A percentile compares a stretch with the other conserved stretches of the same genome.
phyloP scores from a whole-genome alignment of 2,888 invertebrate genomes.

The Zygothrica quintamaculata region DNA sequence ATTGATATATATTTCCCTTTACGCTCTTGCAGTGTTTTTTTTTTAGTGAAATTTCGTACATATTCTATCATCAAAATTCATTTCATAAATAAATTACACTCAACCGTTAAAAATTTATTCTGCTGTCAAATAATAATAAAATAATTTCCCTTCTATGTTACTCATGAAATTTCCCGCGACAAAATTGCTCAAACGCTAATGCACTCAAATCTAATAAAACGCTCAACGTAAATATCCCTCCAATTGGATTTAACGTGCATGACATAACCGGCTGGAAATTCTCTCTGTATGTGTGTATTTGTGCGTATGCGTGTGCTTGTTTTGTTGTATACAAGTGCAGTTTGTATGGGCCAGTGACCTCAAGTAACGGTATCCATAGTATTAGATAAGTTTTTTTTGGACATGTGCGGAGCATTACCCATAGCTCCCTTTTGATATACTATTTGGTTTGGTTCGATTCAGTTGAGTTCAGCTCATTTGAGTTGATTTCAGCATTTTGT shows the following conservation, averaged over 20 bases:
- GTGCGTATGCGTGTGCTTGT: conserved; percentile 18
- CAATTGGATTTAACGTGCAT: conserved; percentile 53
- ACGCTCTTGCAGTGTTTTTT: too few relatives aligned
- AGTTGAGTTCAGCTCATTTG: too few relatives aligned
- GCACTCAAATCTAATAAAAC: conserved; percentile 56
- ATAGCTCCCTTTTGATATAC: conserved; percentile 14
- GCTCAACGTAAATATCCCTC: conserved; percentile 55
- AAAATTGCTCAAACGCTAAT: conserved; percentile 32
- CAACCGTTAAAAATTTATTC: conserved; percentile 3
- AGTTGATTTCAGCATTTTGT: too few relatives aligned
- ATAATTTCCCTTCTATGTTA: neutral
- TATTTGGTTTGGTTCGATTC: conserved; percentile 6
- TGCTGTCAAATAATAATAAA: neutral
- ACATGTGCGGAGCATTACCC: conserved; percentile 39
- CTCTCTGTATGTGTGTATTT: conserved; percentile 23
- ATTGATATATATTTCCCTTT: too few relatives aligned
- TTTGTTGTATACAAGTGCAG: conserved; percentile 63
- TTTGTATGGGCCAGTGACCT: conserved; percentile 75
- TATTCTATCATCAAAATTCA: conserved; percentile 21
- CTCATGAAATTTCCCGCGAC: conserved; percentile 13
- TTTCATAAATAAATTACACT: conserved; percentile 1
- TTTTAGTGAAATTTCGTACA: too few relatives aligned
- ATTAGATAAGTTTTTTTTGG: conserved; percentile 69
- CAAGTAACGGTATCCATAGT: conserved; percentile 81
- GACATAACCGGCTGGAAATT: conserved; percentile 65